Evolutionary conservation across 1,140 invertebrate genomes (phyloP).

Genomic region (Caerostris extrusa): DNA sequence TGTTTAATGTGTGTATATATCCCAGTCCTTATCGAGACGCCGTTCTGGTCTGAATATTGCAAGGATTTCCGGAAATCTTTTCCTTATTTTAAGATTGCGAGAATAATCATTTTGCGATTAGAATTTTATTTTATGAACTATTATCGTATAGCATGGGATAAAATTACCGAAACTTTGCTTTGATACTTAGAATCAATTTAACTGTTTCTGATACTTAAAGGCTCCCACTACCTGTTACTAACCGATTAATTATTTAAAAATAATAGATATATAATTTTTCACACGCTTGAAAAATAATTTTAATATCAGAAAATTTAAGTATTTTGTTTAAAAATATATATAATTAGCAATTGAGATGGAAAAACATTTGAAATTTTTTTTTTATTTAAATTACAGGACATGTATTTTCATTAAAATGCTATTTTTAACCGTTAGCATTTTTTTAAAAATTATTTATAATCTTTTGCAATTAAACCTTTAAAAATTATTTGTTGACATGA

Average conservation of each 20-base stretch:
- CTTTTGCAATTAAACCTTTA: too few relatives aligned
- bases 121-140: not conserved
- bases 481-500: too few relatives aligned
- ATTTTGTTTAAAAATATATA: too few relatives aligned
- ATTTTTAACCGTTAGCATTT: too few relatives aligned
- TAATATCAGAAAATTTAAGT: too few relatives aligned
- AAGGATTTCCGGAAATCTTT: not conserved
- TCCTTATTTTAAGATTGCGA: conserved; percentile 28
- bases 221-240: not conserved
- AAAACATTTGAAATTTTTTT: too few relatives aligned
- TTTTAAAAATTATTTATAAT: too few relatives aligned
- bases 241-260: not conserved
- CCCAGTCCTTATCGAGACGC: not conserved
- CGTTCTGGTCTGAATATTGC: conserved; percentile 59
- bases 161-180: not conserved
- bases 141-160: not conserved
- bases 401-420: too few relatives aligned
- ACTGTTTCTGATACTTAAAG: not conserved
- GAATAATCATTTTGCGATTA: conserved; percentile 44
- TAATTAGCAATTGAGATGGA: too few relatives aligned
- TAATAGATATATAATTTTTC: too few relatives aligned
- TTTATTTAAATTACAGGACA: too few relatives aligned
- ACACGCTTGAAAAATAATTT: too few relatives aligned
- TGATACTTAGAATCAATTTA: not conserved
- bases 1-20: conserved; percentile 14